Conservation (phyloP, 92 coral and sea anemone species). For the Actinernus sp. region DNA sequence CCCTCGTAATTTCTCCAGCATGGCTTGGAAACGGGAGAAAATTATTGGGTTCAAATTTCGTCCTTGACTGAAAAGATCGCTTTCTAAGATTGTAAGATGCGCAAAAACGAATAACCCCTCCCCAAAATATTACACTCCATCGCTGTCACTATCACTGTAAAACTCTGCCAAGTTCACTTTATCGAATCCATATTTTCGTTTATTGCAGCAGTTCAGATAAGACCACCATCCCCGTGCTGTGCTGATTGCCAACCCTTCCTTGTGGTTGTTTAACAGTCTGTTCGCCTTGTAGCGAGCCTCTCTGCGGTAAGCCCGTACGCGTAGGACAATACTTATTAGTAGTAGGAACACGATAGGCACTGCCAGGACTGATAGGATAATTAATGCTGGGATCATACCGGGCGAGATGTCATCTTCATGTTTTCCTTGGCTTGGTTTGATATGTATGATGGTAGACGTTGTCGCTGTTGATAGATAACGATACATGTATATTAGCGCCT, state of each 20-base stretch:
- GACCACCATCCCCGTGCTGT: constrained; percentile 86
- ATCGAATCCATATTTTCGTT: constrained; percentile 75
- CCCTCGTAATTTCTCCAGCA: too few species aligned
- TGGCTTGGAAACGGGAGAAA: too few species aligned
- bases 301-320: constrained; percentile 82
- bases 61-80: too few species aligned
- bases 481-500: too few species aligned
- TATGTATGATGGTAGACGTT: too few species aligned
- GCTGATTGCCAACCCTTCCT: constrained; percentile 66
- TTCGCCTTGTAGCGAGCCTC: constrained; percentile 54
- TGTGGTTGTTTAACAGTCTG: constrained; percentile 38
- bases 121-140: too few species aligned
- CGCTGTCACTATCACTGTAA: constrained; percentile 91
- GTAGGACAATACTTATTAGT: constrained; percentile 75
- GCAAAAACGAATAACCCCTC: too few species aligned
- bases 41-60: too few species aligned
- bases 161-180: constrained; percentile 83
- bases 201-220: constrained; percentile 89
- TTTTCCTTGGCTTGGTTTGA: constrained; percentile 18
- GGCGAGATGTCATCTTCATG: constrained; percentile 17
- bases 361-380: constrained; percentile 80
- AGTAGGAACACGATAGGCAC: constrained; percentile 85
- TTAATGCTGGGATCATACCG: constrained; percentile 81
- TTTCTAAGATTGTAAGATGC: too few species aligned
- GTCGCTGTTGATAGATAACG: too few species aligned